These are phyloP conservation scores for Holacanthella duospinosa DNA, from an alignment of 2,888 invertebrate species.

Conservation along the genomic window DNA sequence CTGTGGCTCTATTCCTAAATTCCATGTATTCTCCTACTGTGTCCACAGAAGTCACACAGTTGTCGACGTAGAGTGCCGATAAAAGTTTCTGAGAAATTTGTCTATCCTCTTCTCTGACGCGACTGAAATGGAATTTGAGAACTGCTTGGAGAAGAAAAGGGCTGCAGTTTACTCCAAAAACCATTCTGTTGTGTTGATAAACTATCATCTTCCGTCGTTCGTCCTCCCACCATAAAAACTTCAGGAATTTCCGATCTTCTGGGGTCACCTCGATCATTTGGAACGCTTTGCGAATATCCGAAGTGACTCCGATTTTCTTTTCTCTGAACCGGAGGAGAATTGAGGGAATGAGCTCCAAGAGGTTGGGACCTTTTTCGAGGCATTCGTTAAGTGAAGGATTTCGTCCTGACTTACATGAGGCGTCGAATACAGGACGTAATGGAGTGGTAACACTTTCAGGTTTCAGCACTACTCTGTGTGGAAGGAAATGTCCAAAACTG, in stretches of 20 bases:
- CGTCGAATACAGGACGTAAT: too few relatives aligned
- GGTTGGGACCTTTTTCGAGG: too few relatives aligned
- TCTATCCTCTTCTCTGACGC: not conserved
- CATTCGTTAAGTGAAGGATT: too few relatives aligned
- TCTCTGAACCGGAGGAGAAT: conserved; percentile 20
- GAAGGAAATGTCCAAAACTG: conserved; percentile 13
- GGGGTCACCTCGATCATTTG: conserved; percentile 10
- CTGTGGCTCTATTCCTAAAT: not conserved
- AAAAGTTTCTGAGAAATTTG: not conserved
- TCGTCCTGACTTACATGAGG: conserved; percentile 18
- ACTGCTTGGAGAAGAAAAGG: not conserved
- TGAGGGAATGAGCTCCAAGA: too few relatives aligned
- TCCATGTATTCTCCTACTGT: not conserved
- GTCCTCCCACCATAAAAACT: conserved; percentile 20
- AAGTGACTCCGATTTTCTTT: conserved; percentile 12
- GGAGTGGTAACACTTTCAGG: too few relatives aligned
- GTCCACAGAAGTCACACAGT: conserved; percentile 1
- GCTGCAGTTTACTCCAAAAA: not conserved
- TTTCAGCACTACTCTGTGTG: conserved; percentile 36
- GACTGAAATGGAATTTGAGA: not conserved
- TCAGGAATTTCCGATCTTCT: conserved; percentile 12
- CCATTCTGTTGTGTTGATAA: not conserved
- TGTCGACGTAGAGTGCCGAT: not conserved
- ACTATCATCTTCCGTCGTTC: not conserved
- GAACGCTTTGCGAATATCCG: conserved; percentile 22